Conservation (phyloP, 2,888 invertebrate genomes). For the Hoplodrina ambigua region DNA sequence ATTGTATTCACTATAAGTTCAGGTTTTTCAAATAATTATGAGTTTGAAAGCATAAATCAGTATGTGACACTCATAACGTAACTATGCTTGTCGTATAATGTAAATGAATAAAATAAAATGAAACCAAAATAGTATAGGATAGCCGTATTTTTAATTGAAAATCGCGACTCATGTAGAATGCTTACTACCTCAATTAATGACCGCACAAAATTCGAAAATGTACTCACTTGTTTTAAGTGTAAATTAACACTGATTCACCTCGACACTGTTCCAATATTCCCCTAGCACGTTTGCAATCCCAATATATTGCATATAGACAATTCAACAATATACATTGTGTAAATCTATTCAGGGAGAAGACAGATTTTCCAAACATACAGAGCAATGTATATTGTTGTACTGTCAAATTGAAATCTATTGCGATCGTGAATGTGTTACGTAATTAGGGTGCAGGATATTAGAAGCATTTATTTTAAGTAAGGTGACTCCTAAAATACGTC, state of each 20-base stretch:
- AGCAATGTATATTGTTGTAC: constrained; percentile 8
- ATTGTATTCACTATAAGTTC: no score
- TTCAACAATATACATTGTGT: constrained; percentile 19
- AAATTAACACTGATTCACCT: constrained; percentile 3
- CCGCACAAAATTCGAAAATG: background rate
- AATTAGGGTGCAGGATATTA: background rate
- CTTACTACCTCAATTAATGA: background rate
- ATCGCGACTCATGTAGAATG: no score
- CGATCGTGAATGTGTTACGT: background rate
- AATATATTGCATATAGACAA: constrained; percentile 16
- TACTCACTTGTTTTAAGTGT: background rate
- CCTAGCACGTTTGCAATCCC: background rate
- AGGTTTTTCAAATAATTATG: no score
- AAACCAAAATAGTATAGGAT: no score
- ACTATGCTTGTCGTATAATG: no score
- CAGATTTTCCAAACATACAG: constrained; percentile 32
- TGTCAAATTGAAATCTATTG: constrained; percentile 21
- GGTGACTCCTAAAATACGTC: no score
- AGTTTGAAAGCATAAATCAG: no score
- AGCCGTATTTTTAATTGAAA: no score
- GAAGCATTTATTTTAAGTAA: no score
- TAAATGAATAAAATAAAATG: no score
- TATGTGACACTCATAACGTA: no score
- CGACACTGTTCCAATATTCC: background rate
- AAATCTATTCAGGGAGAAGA: constrained; percentile 27